Percentiles rank a stretch among this genome's conserved stretches.
phyloP scores from a whole-genome alignment of 2,113 vertebrate genomes.

The Lycocorax pyrrhopterus region DNA sequence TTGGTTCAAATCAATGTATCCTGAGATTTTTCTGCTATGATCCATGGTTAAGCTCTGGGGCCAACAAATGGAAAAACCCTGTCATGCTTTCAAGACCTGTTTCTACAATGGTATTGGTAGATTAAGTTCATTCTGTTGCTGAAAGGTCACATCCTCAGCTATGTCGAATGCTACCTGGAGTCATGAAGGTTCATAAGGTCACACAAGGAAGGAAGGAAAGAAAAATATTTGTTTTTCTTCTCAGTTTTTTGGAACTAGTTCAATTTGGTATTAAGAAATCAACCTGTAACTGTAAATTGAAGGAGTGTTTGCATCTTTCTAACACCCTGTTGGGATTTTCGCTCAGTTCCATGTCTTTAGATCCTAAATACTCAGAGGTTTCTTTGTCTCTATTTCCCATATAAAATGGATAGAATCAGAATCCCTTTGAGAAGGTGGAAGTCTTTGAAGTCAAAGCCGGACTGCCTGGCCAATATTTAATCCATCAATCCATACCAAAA shows the following conservation, averaged over 20 bases:
- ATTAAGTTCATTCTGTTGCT: background rate
- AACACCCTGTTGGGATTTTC: background rate
- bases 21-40: background rate
- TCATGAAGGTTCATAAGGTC: background rate
- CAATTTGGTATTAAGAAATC: background rate
- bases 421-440: background rate
- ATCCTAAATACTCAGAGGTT: background rate
- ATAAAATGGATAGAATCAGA: background rate
- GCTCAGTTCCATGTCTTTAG: background rate
- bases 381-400: background rate
- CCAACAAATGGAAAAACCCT: background rate
- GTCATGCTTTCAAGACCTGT: background rate
- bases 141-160: background rate
- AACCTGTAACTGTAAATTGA: background rate
- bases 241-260: background rate
- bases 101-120: background rate
- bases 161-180: background rate
- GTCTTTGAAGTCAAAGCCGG: background rate
- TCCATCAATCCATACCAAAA: background rate
- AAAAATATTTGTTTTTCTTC: background rate
- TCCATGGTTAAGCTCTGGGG: background rate
- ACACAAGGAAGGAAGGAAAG: background rate
- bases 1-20: background rate
- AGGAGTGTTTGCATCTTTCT: background rate
- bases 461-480: background rate